Percentiles rank a stretch among this genome's conserved stretches.
Evolutionary conservation across 2,113 vertebrate genomes (phyloP).

Genomic region (Aphelocoma coerulescens): DNA sequence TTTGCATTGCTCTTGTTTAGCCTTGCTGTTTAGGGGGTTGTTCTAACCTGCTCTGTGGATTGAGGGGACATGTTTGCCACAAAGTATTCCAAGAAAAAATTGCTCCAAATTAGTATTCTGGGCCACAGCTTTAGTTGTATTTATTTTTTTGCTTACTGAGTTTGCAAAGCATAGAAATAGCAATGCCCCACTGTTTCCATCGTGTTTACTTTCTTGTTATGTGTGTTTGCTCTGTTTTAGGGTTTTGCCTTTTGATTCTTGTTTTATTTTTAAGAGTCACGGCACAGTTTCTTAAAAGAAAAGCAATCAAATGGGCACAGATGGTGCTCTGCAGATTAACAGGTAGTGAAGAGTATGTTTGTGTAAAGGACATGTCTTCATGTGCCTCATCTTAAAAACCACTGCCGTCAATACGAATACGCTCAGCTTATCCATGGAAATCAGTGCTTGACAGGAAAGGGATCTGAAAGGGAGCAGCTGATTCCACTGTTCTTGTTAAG

Average conservation of each 20-base stretch:
- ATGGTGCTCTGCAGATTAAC: background rate
- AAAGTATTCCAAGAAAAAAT: background rate
- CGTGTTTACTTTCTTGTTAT: background rate
- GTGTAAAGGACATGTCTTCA: background rate
- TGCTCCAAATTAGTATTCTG: background rate
- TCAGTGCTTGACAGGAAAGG: background rate
- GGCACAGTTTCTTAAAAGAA: conserved; percentile 18
- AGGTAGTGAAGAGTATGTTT: background rate
- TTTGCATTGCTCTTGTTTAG: conserved; percentile 51
- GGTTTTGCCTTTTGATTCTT: background rate
- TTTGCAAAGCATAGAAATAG: background rate
- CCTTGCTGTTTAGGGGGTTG: conserved; percentile 3
- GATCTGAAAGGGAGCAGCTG: background rate
- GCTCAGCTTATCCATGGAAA: background rate
- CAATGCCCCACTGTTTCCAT: background rate
- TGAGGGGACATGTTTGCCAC: background rate
- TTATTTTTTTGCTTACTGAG: background rate
- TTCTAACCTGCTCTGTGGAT: background rate
- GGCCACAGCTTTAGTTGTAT: background rate
- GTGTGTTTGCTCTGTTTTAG: conserved; percentile 2
- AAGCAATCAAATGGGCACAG: background rate
- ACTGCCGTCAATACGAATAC: background rate
- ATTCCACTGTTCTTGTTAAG: background rate
- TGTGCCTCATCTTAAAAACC: background rate
- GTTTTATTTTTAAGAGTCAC: conserved; percentile 22